phyloP scores from a whole-genome alignment of 2,797 vertebrate genomes.

The Sebastes cheni region DNA sequence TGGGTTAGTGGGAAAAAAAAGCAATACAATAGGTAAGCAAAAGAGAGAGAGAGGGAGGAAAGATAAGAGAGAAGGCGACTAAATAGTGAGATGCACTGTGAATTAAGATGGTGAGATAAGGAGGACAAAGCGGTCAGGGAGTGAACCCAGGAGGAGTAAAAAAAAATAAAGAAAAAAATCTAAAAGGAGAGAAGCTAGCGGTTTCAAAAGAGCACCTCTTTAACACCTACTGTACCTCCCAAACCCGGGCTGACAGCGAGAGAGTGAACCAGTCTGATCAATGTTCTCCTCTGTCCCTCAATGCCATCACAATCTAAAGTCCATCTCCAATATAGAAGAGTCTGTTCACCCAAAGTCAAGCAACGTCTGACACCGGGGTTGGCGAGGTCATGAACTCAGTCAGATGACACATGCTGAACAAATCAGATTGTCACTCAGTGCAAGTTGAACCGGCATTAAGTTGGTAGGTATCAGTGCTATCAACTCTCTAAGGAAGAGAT shows the following conservation, averaged over 20 bases:
- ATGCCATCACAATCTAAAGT: neutral
- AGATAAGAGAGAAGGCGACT: neutral
- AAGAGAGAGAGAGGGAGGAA: neutral
- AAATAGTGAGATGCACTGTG: constrained; percentile 11
- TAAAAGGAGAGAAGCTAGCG: neutral
- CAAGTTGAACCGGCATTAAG: neutral
- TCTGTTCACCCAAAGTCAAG: neutral
- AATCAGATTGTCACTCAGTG: neutral
- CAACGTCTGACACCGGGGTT: neutral
- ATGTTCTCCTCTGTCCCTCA: constrained; percentile 14
- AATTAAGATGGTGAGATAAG: constrained; percentile 27
- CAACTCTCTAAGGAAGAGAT: neutral
- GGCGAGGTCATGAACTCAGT: neutral
- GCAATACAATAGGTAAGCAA: neutral
- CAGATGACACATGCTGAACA: constrained; percentile 7
- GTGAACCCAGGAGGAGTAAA: neutral
- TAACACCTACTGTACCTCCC: neutral
- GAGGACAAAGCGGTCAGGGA: constrained; percentile 1
- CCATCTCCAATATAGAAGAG: neutral
- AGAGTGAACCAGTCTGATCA: constrained; percentile 20
- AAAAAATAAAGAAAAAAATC: neutral
- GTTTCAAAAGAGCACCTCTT: constrained; percentile 2
- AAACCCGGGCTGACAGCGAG: constrained; percentile 17
- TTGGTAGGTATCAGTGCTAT: neutral
- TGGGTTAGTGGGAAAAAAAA: neutral